Conservation (phyloP, 2,888 invertebrate species). For the Rutpela maculata region DNA sequence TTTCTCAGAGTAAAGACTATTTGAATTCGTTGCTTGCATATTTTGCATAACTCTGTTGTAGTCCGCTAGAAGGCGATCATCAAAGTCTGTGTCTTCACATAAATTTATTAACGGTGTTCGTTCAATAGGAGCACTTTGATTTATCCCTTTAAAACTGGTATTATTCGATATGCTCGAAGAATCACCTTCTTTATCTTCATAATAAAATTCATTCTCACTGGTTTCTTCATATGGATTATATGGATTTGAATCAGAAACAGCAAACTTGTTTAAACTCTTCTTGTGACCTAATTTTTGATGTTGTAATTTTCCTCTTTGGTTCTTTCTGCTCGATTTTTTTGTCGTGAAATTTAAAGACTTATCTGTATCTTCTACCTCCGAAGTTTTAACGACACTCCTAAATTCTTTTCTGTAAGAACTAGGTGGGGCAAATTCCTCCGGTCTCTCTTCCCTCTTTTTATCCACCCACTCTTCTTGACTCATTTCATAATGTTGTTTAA, state of each 20-base stretch:
- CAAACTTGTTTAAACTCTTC: neutral
- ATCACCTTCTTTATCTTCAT: neutral
- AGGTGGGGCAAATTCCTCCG: slow-evolving; percentile 87
- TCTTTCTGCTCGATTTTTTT: slow-evolving; percentile 49
- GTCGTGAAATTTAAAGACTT: slow-evolving; percentile 68
- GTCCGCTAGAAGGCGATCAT: slow-evolving; percentile 56
- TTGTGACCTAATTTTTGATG: neutral
- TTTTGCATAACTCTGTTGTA: slow-evolving; percentile 45
- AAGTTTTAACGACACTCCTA: slow-evolving; percentile 43
- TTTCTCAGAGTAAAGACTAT: neutral
- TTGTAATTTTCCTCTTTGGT: neutral
- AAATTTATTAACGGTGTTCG: slow-evolving; percentile 62
- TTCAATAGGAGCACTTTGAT: slow-evolving; percentile 54
- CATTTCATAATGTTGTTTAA: slow-evolving; percentile 77
- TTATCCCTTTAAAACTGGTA: slow-evolving; percentile 11
- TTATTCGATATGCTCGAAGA: neutral
- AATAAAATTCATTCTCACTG: neutral
- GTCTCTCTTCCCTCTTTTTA: slow-evolving; percentile 83
- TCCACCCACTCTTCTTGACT: slow-evolving; percentile 87
- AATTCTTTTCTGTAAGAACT: slow-evolving; percentile 58
- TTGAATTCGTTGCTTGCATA: neutral
- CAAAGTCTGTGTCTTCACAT: slow-evolving; percentile 56
- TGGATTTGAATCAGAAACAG: slow-evolving; percentile 47
- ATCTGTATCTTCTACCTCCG: slow-evolving; percentile 42
- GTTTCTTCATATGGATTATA: slow-evolving; percentile 48